These are phyloP conservation scores for Clarias pachynema DNA, from an alignment of 2,797 vertebrate species.

Conservation along the genomic window DNA sequence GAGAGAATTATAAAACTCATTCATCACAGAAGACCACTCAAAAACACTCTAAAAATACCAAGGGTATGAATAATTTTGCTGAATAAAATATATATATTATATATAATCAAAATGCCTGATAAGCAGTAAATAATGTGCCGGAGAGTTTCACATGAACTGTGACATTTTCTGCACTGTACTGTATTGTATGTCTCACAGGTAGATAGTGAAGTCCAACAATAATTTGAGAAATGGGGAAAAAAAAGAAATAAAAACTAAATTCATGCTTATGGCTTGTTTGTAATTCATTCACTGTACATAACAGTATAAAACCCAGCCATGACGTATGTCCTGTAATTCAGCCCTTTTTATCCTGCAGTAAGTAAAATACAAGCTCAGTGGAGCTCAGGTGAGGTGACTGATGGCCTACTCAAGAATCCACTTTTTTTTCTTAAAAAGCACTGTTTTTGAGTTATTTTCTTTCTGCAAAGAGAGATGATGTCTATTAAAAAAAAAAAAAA, in stretches of 20 bases:
- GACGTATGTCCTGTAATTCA: not conserved
- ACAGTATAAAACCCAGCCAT: not conserved
- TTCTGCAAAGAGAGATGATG: not conserved
- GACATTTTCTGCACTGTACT: not conserved
- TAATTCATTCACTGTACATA: not conserved
- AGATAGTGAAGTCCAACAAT: not conserved
- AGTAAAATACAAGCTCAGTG: slow-evolving; percentile 22
- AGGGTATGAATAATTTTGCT: too few relatives aligned
- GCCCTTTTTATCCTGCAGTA: slow-evolving; percentile 28
- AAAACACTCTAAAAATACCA: too few relatives aligned
- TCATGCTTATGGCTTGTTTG: not conserved
- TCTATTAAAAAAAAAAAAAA: not conserved
- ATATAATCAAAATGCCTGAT: too few relatives aligned
- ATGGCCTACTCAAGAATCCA: slow-evolving; percentile 17
- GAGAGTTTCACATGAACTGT: not conserved
- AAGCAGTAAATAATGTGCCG: not conserved
- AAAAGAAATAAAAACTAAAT: not conserved
- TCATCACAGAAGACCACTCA: too few relatives aligned
- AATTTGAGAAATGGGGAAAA: not conserved
- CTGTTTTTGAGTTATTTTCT: not conserved
- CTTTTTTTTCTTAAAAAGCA: not conserved
- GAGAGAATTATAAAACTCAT: too few relatives aligned
- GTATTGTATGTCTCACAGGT: not conserved
- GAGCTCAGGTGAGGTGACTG: slow-evolving; percentile 26
- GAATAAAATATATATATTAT: too few relatives aligned